These are phyloP conservation scores for Menura novaehollandiae DNA, from an alignment of 2,113 vertebrate species.

Conservation along the genomic window DNA sequence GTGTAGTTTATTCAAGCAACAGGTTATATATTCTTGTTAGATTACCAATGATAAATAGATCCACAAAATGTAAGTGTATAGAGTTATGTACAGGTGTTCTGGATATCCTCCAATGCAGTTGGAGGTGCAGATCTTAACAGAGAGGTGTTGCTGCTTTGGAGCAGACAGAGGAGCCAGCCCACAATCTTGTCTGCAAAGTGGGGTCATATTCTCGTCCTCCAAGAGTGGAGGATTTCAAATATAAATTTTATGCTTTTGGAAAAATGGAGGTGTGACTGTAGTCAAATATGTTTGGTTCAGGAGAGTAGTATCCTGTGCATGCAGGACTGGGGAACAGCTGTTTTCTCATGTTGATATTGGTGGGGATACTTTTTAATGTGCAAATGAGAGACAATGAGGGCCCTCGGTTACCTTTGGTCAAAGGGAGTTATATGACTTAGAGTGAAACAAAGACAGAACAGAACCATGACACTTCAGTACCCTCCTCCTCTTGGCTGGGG, in stretches of 20 bases:
- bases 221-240: not conserved
- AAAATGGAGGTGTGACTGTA: not conserved
- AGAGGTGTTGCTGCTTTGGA: not conserved
- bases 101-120: not conserved
- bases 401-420: not conserved
- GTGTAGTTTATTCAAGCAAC: not conserved
- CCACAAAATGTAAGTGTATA: not conserved
- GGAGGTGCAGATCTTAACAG: not conserved
- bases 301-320: not conserved
- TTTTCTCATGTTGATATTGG: not conserved
- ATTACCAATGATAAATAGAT: accelerated
- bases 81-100: not conserved
- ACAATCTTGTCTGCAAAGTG: not conserved
- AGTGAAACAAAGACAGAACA: not conserved
- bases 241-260: not conserved
- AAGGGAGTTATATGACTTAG: accelerated
- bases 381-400: not conserved
- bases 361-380: not conserved
- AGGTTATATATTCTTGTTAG: not conserved
- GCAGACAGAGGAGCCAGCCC: not conserved
- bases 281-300: not conserved
- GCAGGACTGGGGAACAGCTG: not conserved
- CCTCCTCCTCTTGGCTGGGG: not conserved
- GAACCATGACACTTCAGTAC: not conserved
- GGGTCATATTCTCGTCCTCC: not conserved